Base-by-base conservation (phyloP, 2,888 invertebrate species). In the Cheilosia pagana region DNA sequence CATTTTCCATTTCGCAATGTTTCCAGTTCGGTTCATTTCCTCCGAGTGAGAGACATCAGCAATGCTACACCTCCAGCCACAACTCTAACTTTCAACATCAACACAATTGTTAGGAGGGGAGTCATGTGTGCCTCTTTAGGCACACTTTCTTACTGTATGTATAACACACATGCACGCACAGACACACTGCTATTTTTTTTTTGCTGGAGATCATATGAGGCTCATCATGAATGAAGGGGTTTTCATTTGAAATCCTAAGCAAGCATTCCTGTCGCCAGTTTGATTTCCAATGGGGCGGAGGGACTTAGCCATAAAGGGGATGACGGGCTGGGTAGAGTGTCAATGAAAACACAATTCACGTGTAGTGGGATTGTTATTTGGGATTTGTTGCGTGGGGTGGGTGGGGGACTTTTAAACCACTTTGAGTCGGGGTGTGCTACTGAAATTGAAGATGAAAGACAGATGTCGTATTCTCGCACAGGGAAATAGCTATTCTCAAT, bases 211-310 rank as follows among this genome's bases (percentile, higher is more conserved):
- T 45, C 63, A n/a, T 41, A n/a, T 4, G 41, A 19, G 1, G 12
- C 12, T 12, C 41, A 68, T 35, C 25, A 63, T 50, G 52, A 65
- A 62, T 52, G 43, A 59, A 71, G 50, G 60, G 67, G 72, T 62
- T 75, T 68, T 63, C 41, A 75, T 70, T 68, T 68, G 31, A 63
- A 75, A 74, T 70, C 75, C 81, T 70, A 41, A 63, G 23, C 74
- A 81, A 81, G 75, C 72, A 48, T 74, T 67, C 50, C 57, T 81
- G 74, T 68, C 79, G 53, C 53, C 74, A 81, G 41, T 74, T 62
- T 81, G 74, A 68, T 79, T 74, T 68, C 67, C 60, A 43, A 55
- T 59, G 62, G 55, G 48, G 21, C 43, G 59, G 8, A 53, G n/a
- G 28, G n/a, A 48, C 16, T 35, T 35, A 12, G 35, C 3, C 35